Conservation (phyloP, 2,113 vertebrate genomes). For the Anguilla rostrata region DNA sequence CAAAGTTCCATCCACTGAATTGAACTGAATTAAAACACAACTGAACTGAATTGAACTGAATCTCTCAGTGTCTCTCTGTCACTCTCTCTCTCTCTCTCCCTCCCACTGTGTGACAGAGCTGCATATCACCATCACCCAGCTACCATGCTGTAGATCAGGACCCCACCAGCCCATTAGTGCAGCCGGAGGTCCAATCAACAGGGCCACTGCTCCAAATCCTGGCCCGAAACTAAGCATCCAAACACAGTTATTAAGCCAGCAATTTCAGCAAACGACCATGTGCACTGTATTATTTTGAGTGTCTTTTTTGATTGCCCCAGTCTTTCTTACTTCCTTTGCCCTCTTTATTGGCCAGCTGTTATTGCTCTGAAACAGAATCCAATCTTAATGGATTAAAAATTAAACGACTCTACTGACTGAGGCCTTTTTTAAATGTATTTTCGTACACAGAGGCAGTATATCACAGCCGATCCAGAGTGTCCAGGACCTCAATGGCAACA, state of each 20-base stretch:
- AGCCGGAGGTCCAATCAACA: background rate
- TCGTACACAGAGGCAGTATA: conserved; percentile 18
- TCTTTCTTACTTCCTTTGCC: background rate
- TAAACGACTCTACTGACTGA: conserved; percentile 52
- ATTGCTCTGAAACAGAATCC: conserved; percentile 37
- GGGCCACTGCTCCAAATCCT: background rate
- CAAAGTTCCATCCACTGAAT: too few relatives aligned
- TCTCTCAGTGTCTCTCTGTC: too few relatives aligned
- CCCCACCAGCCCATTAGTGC: background rate
- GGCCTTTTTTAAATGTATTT: conserved; percentile 30
- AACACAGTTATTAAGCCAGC: conserved; percentile 22
- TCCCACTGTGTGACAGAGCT: too few relatives aligned
- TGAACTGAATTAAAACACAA: too few relatives aligned
- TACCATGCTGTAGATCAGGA: background rate
- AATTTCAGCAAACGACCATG: conserved; percentile 51
- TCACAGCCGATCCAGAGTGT: background rate
- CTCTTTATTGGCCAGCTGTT: conserved; percentile 38
- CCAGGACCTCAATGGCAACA: background rate
- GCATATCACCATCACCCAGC: background rate
- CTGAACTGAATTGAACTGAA: too few relatives aligned
- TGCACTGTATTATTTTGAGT: conserved; percentile 51
- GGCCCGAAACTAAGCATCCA: background rate
- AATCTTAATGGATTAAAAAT: conserved; percentile 52
- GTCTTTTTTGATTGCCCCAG: conserved; percentile 35
- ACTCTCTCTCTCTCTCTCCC: too few relatives aligned